Conservation (phyloP, 2,888 invertebrate species). For the Hemistola chrysoprasaria region DNA sequence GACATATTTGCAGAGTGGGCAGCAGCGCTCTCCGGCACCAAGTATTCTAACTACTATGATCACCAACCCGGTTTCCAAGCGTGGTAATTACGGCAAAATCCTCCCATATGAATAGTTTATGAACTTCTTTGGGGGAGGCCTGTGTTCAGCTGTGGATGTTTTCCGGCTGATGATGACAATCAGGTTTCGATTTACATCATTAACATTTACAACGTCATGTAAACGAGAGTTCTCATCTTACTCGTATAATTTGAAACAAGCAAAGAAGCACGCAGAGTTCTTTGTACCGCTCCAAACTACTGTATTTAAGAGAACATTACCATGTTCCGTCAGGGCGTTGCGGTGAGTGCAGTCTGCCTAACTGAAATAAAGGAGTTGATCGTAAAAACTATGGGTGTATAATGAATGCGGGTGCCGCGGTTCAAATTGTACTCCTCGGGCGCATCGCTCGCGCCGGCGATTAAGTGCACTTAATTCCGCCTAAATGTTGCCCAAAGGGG, state of each 20-base stretch:
- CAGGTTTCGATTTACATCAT: no score
- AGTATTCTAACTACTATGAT: no score
- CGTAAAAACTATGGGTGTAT: conserved; percentile 49
- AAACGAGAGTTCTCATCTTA: conserved; percentile 2
- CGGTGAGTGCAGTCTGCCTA: conserved; percentile 36
- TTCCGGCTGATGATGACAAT: no score
- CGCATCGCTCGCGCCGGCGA: conserved; percentile 64
- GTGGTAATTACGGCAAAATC: no score
- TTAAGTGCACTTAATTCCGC: conserved; percentile 76
- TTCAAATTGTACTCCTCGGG: conserved; percentile 57
- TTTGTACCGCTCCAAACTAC: conserved; percentile 11
- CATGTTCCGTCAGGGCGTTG: conserved; percentile 20
- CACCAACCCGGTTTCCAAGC: no score
- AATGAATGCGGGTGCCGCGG: conserved; percentile 51
- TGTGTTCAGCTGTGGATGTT: background rate
- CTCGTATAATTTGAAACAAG: conserved; percentile 14
- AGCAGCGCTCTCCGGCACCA: no score
- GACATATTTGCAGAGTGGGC: no score
- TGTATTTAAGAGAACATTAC: conserved; percentile 15
- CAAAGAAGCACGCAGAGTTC: conserved; percentile 13
- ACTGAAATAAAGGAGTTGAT: conserved; percentile 48
- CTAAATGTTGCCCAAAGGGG: conserved; percentile 69
- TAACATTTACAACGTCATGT: background rate
- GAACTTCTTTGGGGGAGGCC: no score
- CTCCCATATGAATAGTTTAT: no score